Base-by-base conservation (phyloP, 2,113 vertebrate species). In the Sinocyclocheilus rhinocerous region DNA sequence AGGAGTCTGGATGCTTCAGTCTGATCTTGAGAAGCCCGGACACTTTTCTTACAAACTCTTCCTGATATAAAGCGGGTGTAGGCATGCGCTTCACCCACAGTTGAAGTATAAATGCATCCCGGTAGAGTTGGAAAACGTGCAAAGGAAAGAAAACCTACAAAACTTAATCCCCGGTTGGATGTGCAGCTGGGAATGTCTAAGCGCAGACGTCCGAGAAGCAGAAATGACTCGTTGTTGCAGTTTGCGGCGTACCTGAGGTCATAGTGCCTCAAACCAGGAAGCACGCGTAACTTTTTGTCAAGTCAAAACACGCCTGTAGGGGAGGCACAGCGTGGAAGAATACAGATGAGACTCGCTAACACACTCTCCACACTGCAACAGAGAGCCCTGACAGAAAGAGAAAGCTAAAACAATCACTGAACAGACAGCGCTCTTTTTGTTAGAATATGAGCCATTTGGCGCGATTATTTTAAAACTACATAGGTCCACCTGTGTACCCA, bases 261-360 rank as follows among this genome's bases (percentile, higher is more conserved):
- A 76, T 65, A 83, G 52, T 59, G 80, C 29, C 65, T 81, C 73
- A 90, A 83, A 91, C 89, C 89, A 45, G 89, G 88, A 91, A 91
- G 90, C 89, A 87, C 85, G 79, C 79, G 67, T 20, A 82, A 89
- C 42, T 75, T 57, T 73, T 57, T 73, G 81, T 87, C 86, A 79
- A 85, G 86, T 87, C 57, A 85, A 87, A 85, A 89, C 88, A 89
- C 84, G 86, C 84, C 70, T 22, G 65, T 78, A 45, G 45, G 63
- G 26, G 39, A 18, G 26, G 63, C 42, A 16, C 72, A 6, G 77
- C 33, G 83, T 52, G 65, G 75, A 84, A 70, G 79, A 86, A 81
- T 50, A 73, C 50, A 39, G 29, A 76, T 57, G 39, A 42, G 22
- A 76, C 42, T 55, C 12, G 50, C 36, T 61, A 24, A 39, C 50